Conservation (phyloP, 2,797 vertebrate species). For the Myripristis murdjan region DNA sequence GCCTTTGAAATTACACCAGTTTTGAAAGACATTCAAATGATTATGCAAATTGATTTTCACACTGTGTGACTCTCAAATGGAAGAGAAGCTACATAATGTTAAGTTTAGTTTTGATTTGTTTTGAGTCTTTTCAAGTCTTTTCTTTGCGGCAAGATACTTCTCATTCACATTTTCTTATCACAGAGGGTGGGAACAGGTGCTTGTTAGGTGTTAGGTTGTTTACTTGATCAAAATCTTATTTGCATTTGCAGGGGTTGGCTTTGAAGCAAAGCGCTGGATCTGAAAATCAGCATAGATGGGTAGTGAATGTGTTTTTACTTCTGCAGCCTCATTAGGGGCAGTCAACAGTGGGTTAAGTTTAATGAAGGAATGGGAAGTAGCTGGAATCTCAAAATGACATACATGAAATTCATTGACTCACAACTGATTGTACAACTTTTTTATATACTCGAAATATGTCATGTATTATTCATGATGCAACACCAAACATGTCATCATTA, state of each 20-base stretch:
- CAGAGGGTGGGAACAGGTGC: background rate
- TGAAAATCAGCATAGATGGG: background rate
- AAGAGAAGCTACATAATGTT: background rate
- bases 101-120: constrained; percentile 11
- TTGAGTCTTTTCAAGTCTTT: background rate
- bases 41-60: background rate
- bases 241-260: background rate
- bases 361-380: background rate
- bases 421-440: background rate
- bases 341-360: background rate
- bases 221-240: constrained; percentile 24
- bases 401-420: background rate
- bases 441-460: background rate
- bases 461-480: background rate
- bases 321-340: background rate
- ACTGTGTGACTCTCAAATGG: background rate
- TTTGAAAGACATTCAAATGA: background rate
- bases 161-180: background rate
- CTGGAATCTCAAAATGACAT: background rate
- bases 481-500: background rate
- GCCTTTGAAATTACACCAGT: background rate
- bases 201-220: constrained; percentile 3
- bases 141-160: background rate
- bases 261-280: background rate
- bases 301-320: background rate